Evolutionary conservation across 92 coral and sea anemone species (phyloP), one percentile per base, ranked within the genome.

Genomic region (Epizoanthus scotinus): DNA sequence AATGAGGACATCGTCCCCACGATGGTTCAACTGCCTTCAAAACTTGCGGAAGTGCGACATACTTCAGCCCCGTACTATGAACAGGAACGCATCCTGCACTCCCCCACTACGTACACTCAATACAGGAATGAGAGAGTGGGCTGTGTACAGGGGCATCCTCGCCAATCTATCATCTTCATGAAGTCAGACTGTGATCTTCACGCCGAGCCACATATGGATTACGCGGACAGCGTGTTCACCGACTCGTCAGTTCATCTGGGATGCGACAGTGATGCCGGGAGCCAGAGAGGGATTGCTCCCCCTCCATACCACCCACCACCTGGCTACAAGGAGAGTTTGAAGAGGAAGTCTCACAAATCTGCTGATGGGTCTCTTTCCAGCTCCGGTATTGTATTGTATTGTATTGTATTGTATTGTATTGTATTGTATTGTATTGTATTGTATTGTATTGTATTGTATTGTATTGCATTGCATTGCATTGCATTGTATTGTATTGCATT

Each of bases 261-360:
- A 28, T 63, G 44, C 3, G 83, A 82, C 31, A 75, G 78, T 28
- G 88, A 84, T 27, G 71, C 79, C 17, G 67, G 77, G 3, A 62
- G 68, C 77, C 81, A 61, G 0, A 83, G 81, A 60, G 77, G 68
- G 10, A 55, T 25, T 9, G 84, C 63, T 13, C 94, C 94, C 4
- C 94, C 94, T 19, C 85, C 88, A 3, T 92, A 90, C 71, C 73
- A 54, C 19, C 85, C 91, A 7, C 97, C 97, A 5, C 97, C 97
- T 24, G 90, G 84, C 60, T 92, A 92, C 80, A 78, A 75, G 36
- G 88, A 83, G 20, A 81, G 84, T 26, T 67, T 78, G 70, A 80
- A 83, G 63, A 81, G 86, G 75, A 87, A 86, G 79, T 86, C 89
- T 6, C 79, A 53, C 71, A 83, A 78, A 70, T 70, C 67, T 14